These are phyloP conservation scores for Catocala sponsa DNA, from an alignment of 2,888 invertebrate species.

Conservation along the genomic window DNA sequence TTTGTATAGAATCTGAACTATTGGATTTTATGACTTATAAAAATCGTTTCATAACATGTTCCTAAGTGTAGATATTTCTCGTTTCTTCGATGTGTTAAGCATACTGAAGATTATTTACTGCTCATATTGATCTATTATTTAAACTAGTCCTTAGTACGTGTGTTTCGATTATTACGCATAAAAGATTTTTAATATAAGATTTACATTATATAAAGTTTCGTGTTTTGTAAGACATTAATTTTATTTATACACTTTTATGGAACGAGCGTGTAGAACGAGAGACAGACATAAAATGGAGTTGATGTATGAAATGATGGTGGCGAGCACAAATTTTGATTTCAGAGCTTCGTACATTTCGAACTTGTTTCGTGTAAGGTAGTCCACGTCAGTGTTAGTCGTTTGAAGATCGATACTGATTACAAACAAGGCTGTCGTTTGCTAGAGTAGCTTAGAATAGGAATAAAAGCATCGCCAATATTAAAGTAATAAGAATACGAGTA, in stretches of 20 bases:
- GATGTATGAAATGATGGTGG: slow-evolving; percentile 14
- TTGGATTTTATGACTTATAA: slow-evolving; percentile 7
- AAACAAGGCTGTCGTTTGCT: slow-evolving; percentile 74
- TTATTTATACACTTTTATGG: slow-evolving; percentile 25
- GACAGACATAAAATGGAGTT: slow-evolving; percentile 9
- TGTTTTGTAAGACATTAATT: slow-evolving; percentile 34
- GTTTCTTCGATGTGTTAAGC: slow-evolving; percentile 18
- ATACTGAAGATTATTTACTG: slow-evolving; percentile 29
- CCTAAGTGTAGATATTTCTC: slow-evolving; percentile 47
- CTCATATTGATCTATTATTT: slow-evolving; percentile 51
- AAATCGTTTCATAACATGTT: slow-evolving; percentile 41
- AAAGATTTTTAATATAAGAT: slow-evolving; percentile 21
- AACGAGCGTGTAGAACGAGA: slow-evolving; percentile 12
- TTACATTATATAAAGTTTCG: slow-evolving; percentile 33
- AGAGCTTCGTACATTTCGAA: slow-evolving; percentile 34
- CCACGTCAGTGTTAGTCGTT: slow-evolving; percentile 59
- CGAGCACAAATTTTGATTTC: slow-evolving; percentile 35
- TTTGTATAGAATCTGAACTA: slow-evolving; percentile 6
- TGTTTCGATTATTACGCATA: slow-evolving; percentile 39
- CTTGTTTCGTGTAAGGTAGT: slow-evolving; percentile 46
- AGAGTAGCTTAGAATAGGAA: slow-evolving; percentile 59
- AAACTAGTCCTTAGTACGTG: slow-evolving; percentile 57
- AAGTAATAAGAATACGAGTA: slow-evolving; percentile 35
- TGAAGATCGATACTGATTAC: slow-evolving; percentile 58
- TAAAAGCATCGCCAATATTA: slow-evolving; percentile 57